Base-by-base conservation (phyloP, 1,140 invertebrate genomes). In the Bombus sylvicola region DNA sequence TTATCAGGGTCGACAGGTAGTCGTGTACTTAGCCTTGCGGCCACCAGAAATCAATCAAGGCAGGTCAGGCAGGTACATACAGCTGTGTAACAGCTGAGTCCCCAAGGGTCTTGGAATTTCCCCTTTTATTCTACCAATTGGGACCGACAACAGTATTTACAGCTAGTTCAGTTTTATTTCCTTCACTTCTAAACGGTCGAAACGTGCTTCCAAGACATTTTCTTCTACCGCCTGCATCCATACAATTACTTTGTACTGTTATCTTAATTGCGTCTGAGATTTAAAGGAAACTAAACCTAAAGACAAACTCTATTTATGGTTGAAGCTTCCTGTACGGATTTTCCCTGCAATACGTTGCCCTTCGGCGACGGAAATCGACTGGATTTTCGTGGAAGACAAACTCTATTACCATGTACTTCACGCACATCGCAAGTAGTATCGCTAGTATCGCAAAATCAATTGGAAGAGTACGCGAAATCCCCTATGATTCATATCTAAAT, bases 41-140 rank as follows among this genome's bases (percentile, higher is more conserved):
- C 39, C 69, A 79, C 53, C 73, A 78, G 76, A 89, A 87, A 89
- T 89, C 88, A 77, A 87, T 87, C 81, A 86, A 89, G 77, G 39
- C 41, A 78, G 77, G 82, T 78, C 81, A 64, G n/a, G 18, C 39
- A 85, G 34, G 47, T 85, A 85, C 41, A 12, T 25, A 74, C 85
- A 81, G 43, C 34, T 85, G 78, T 43, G 39, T 57, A 34, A 69
- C 71, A 68, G 78, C 39, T 41, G n/a, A 12, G 28, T 53, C 3
- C 75, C 3, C 22, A 43, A n/a, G 5, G 5, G 18, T 18, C 53
- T 28, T 28, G 43, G 59, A 12, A 53, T 68, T 85, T 57, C n/a
- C 69, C 18, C 31, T 57, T 10, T 41, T 81, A 66, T 81, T 25
- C 25, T 39, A 12, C 41, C 43, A 41, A 25, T 25, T n/a, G 22